A percentile compares a stretch with the other conserved stretches of the same genome.
phyloP scores from a whole-genome alignment of 2,797 vertebrate species.

The Eupleurogrammus muticus region DNA sequence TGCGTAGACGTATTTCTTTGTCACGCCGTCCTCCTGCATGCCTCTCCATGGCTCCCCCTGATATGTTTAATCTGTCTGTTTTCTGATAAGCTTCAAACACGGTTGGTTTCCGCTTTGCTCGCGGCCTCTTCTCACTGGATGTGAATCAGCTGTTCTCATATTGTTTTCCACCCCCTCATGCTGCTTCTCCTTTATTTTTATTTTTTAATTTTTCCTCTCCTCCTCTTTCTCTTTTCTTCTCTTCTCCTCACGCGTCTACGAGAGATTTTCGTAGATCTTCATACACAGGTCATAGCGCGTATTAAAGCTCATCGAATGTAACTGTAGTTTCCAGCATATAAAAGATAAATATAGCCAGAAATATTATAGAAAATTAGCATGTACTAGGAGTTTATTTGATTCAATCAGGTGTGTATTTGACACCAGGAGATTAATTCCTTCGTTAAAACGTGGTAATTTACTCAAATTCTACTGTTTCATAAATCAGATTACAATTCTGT shows the following conservation, averaged over 20 bases:
- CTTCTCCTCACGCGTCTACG: not conserved
- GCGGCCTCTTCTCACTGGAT: conserved; percentile 50
- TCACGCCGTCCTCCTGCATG: conserved; percentile 59
- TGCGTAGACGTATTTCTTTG: conserved; percentile 45
- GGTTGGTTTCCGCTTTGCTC: conserved; percentile 59
- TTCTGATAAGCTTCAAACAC: conserved; percentile 57
- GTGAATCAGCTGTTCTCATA: conserved; percentile 54
- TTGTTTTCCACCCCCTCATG: conserved; percentile 36
- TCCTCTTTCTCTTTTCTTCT: not conserved
- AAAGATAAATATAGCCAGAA: no score
- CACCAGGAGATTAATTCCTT: no score
- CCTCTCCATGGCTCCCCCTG: conserved; percentile 58
- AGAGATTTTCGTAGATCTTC: not conserved
- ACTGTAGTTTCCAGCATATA: not conserved
- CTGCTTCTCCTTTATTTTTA: conserved; percentile 27
- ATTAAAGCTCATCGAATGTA: conserved; percentile 1
- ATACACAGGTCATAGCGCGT: not conserved
- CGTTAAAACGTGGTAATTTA: no score
- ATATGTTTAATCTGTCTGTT: conserved; percentile 62
- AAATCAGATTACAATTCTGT: no score
- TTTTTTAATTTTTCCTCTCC: no score
- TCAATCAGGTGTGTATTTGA: no score
- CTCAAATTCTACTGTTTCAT: no score
- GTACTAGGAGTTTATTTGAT: no score
- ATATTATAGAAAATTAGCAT: no score